phyloP scores from a whole-genome alignment of 2,888 invertebrate genomes.

The Terebella lapidaria region DNA sequence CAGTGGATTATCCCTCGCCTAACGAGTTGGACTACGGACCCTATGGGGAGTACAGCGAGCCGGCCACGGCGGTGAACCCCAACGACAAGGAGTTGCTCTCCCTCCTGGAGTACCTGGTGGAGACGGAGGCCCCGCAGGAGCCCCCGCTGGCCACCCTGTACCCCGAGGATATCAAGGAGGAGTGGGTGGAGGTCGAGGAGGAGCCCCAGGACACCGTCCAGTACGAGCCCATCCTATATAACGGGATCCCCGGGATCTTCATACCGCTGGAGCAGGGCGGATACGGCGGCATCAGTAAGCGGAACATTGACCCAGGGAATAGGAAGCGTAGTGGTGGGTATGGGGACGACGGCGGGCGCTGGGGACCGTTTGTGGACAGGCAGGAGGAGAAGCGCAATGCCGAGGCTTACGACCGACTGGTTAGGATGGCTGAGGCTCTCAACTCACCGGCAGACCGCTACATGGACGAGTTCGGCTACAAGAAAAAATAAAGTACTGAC shows the following conservation, averaged over 20 bases:
- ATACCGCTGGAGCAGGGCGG: background rate
- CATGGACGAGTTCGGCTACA: too few relatives aligned
- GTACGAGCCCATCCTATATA: slow-evolving; percentile 4
- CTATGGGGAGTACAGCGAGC: background rate
- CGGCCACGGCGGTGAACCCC: background rate
- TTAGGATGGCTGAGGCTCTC: slow-evolving; percentile 3
- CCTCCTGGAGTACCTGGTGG: background rate
- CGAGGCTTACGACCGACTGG: slow-evolving; percentile 3
- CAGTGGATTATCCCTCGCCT: background rate
- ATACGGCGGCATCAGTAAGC: background rate
- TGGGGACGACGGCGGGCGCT: background rate
- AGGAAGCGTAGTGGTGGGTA: background rate
- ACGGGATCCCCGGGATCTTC: slow-evolving; percentile 5
- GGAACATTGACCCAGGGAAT: background rate
- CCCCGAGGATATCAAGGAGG: background rate
- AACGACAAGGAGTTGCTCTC: background rate
- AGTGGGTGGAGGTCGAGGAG: background rate
- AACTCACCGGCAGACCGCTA: too few relatives aligned
- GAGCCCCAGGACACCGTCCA: background rate
- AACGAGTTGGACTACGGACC: background rate
- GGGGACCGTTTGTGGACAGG: background rate
- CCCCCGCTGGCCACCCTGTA: background rate
- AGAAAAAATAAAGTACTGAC: too few relatives aligned
- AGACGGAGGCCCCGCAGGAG: background rate
- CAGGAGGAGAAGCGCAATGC: slow-evolving; percentile 3